Evolutionary conservation across 2,888 invertebrate species (phyloP).

Genomic region (Cylloceria caligata): DNA sequence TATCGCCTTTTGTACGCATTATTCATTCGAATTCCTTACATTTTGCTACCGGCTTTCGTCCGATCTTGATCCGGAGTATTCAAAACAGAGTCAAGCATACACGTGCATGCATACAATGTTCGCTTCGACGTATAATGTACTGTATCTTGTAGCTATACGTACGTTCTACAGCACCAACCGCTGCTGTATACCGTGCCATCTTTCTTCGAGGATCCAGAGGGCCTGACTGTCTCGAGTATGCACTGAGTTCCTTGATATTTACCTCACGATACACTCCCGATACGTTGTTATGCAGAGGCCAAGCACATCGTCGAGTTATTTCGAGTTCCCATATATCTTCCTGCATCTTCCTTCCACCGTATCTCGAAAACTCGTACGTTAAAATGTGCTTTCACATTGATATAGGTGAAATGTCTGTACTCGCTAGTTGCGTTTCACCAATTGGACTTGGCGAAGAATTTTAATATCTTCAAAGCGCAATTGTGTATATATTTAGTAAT

Average conservation of each 20-base stretch:
- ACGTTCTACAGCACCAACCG: neutral
- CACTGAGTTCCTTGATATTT: constrained; percentile 2
- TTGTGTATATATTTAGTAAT: neutral
- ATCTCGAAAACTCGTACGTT: constrained; percentile 58
- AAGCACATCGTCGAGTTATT: constrained; percentile 72
- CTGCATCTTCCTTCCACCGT: constrained; percentile 13
- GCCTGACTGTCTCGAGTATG: neutral
- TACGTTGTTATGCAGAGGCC: constrained; percentile 62
- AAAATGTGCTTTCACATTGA: constrained; percentile 8
- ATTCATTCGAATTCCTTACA: constrained; percentile 48
- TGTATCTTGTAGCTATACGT: neutral
- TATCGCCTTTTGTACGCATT: constrained; percentile 21
- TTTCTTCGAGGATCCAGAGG: constrained; percentile 2
- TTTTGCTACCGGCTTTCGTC: constrained; percentile 44
- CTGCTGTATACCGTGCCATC: neutral
- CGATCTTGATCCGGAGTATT: constrained; percentile 46
- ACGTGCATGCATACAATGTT: constrained; percentile 38
- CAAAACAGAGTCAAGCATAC: neutral
- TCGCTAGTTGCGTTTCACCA: neutral
- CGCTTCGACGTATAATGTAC: neutral
- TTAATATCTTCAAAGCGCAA: neutral
- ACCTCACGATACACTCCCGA: neutral
- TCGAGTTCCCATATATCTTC: constrained; percentile 65
- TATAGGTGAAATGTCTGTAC: neutral
- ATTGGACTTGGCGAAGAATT: neutral